Evolutionary conservation across 2,888 invertebrate species (phyloP).

Genomic region (Busseola fusca): DNA sequence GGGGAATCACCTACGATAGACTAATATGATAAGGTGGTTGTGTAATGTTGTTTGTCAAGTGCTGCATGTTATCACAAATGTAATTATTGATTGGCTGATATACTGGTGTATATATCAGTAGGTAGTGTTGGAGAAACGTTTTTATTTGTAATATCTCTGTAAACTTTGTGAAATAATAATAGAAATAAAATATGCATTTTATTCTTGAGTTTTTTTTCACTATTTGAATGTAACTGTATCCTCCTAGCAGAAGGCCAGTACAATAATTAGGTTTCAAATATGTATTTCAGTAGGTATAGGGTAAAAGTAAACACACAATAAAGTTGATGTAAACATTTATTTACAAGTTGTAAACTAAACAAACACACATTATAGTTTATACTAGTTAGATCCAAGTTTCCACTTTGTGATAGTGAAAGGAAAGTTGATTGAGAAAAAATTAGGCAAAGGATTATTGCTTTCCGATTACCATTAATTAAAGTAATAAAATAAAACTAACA

Average conservation of each 20-base stretch:
- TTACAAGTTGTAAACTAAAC: no score
- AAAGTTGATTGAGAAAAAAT: conserved; percentile 42
- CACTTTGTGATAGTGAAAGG: conserved; percentile 42
- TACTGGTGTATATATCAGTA: neutral
- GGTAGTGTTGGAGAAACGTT: neutral
- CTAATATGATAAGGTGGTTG: neutral
- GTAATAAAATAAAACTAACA: conserved; percentile 43
- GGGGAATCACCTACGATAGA: conserved; percentile 1
- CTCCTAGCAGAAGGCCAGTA: neutral
- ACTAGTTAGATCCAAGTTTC: conserved; percentile 57
- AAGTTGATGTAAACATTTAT: no score
- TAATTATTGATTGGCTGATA: no score
- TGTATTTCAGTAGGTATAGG: neutral
- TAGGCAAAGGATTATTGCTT: conserved; percentile 28
- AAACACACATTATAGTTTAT: no score
- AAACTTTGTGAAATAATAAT: no score
- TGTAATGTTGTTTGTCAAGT: neutral
- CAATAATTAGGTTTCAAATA: neutral
- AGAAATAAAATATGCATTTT: neutral
- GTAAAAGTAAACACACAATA: conserved; percentile 35
- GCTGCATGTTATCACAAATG: neutral
- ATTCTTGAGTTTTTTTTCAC: neutral
- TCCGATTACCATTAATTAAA: conserved; percentile 39
- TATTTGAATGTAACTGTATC: neutral
- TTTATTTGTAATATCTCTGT: neutral